Conservation (phyloP, 1,140 invertebrate genomes). For the Neodiprion lecontei region DNA sequence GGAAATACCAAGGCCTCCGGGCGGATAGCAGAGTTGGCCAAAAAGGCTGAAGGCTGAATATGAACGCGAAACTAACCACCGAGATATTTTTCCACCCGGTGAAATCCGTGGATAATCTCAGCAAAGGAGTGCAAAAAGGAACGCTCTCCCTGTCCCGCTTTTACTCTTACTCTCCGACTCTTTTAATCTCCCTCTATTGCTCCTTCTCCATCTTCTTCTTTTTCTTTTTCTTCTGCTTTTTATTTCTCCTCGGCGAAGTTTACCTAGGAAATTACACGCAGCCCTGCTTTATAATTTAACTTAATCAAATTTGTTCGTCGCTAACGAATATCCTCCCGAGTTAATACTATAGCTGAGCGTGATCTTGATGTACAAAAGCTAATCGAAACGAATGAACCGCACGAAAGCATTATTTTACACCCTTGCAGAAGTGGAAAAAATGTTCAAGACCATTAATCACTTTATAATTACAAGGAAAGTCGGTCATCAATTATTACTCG, state of each 20-base stretch:
- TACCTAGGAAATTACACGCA: neutral
- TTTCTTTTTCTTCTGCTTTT: neutral
- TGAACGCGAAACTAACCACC: neutral
- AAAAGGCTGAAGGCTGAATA: neutral
- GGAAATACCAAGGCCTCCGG: neutral
- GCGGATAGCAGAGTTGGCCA: neutral
- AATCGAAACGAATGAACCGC: neutral
- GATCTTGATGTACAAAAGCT: neutral
- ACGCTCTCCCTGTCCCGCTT: no score
- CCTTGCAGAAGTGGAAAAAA: no score
- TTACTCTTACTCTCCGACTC: neutral
- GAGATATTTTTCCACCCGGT: conserved; percentile 28
- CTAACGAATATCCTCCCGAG: neutral
- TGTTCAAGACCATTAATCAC: no score
- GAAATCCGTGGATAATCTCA: conserved; percentile 32
- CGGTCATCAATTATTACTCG: no score
- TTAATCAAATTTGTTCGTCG: conserved; percentile 1
- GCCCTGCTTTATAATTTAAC: conserved; percentile 1
- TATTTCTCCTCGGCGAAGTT: conserved; percentile 3
- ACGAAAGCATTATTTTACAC: neutral
- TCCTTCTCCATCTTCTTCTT: no score
- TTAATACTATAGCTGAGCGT: no score
- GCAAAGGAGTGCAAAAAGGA: conserved; percentile 16
- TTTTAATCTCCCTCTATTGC: neutral
- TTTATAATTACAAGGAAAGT: no score